Base-by-base conservation (phyloP, 2,888 invertebrate species). In the Platyscelio sp. region DNA sequence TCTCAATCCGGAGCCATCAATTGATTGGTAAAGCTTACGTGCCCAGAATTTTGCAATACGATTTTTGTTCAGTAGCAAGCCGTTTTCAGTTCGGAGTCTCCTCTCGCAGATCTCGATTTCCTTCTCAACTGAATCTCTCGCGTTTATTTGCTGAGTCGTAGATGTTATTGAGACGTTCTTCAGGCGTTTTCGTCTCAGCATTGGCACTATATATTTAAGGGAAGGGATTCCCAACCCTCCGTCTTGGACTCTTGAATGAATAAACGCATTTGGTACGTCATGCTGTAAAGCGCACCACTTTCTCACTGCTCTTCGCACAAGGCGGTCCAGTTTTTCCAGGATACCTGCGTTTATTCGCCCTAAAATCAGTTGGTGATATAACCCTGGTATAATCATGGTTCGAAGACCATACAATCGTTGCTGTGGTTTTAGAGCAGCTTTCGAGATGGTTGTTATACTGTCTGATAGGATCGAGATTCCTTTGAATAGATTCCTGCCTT, bases 251-350 rank as follows among this genome's bases (percentile, higher is more conserved):
- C 1, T 11, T 9, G 4, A 86, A 61, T 0, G 92, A 89, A 63
- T 93, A 91, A 91, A 93, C 0, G 88, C 91, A 3, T 87, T 87
- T 1, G 92, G 89, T 1, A 85, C 84, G 67, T 93, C 93, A 3
- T 88, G 74, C 0, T 93, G 93, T 0, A 94, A 89, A 15, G 88
- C 81, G 0, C 93, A 83, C 89, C 90, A 90, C 6, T 81, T 87
- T 75, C 93, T 87, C 0, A 91, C 87, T 0, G 86, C 78, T 3
- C 43, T 68, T 71, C 92, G 87, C 33, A 93, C 88, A 27, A 90
- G 80, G 0, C 90, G 74, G 80, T 94, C 94, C 15, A 93, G 70
- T 67, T 90, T 88, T 0, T 90, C 86, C 0, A 94, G 85, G 0
- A 84, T 15, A 0, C 81, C 86, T 0, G 72, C 83, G 7, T 75